Base-by-base conservation (phyloP, 2,888 invertebrate genomes). In the Criorhina ranunculi region DNA sequence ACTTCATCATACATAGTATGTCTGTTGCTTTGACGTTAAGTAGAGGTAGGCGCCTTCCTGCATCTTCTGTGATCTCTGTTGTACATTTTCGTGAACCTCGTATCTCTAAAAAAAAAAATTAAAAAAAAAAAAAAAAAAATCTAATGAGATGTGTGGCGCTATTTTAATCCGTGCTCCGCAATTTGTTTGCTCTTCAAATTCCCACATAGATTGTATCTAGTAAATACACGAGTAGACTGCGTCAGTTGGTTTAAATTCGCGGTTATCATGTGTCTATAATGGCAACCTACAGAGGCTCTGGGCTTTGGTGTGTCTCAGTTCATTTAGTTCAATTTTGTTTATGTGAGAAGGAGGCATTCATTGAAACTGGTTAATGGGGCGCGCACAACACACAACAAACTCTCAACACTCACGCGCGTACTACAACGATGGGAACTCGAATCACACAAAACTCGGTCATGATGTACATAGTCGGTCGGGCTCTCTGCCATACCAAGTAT, bases 41-140 rank as follows among this genome's bases (percentile, higher is more conserved):
- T 55, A 53, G 44, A 57, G 37, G 44, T 37, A 70, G 82, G 82
- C 82, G 82, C 82, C 82, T 82, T 77, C 82, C 60, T 82, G 51
- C 46, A 66, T 77, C 15, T 72, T 40, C n/a, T 57, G n/a, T 12
- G 31, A 15, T 17, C n/a, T 31, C 5, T 24, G 17, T 51, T 35
- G 19, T 57, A 11, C n/a, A n/a, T 49, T 51, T 42, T 59, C 24
- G 8, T 46, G 31, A 75, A 66, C 35, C 46, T 37, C 24, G 24
- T 60, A 46, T 55, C 8, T 55, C 11, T 31, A 17, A 49, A 2
- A n/a, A 31, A 29, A 44, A 49, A 55, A 70, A 57, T 51, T 60
- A 29, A 53, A 40, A 67, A 37, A 31, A 40, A 37, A 51, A 15
- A 37, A 51, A 29, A 15, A 15, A 15, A 3, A 15, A 62, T 35